These are phyloP conservation scores for Trissolcus japonicus DNA, from an alignment of 2,888 invertebrate species.

Conservation along the genomic window DNA sequence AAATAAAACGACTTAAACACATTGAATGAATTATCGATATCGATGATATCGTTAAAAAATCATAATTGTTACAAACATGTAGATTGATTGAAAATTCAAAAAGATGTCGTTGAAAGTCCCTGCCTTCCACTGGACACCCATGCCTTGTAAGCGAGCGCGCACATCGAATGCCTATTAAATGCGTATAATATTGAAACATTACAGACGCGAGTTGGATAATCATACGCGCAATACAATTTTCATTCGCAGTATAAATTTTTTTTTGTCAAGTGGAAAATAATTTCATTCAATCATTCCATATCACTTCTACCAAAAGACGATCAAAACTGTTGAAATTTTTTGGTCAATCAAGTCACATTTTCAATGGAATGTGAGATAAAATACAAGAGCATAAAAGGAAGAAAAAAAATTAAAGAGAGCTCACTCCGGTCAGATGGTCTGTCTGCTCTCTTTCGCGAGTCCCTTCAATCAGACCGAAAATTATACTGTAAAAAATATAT, in stretches of 20 bases:
- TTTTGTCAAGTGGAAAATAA: no score
- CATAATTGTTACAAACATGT: neutral
- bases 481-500: no score
- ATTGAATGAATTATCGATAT: conserved; percentile 2
- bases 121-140: conserved; percentile 29
- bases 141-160: conserved; percentile 4
- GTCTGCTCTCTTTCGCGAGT: no score
- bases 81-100: neutral
- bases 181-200: conserved; percentile 30
- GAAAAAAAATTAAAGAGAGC: no score
- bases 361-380: no score
- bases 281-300: no score
- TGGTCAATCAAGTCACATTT: no score
- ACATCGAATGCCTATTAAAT: conserved; percentile 36
- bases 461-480: no score
- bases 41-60: conserved; percentile 4
- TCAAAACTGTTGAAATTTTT: no score
- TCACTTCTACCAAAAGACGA: no score
- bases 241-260: neutral
- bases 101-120: neutral
- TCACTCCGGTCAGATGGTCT: no score
- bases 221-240: conserved; percentile 1
- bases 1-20: conserved; percentile 11
- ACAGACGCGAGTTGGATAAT: conserved; percentile 16
- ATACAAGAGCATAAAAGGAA: no score